Base-by-base conservation (phyloP, 2,113 vertebrate species). In the Protomyctophum bolini region DNA sequence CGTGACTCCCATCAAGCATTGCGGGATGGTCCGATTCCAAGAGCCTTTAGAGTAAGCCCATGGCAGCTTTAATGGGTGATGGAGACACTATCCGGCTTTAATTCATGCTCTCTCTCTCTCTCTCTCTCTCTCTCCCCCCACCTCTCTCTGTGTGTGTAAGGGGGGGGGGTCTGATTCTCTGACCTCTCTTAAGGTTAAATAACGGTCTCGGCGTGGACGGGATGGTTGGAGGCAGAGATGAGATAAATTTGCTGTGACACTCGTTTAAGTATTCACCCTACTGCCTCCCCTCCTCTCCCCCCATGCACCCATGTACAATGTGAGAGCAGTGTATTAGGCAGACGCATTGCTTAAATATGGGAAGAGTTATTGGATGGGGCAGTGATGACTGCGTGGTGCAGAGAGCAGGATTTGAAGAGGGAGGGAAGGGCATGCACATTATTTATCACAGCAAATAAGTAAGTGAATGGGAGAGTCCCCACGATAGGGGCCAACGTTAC, bases 211-310 rank as follows among this genome's bases (percentile, higher is more conserved):
- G 64, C 29, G 55, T 80, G 75, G 83, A 86, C 76, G 78, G 84
- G 61, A 72, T 71, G 76, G 82, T 75, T 51, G 66, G 75, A 75
- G 88, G 82, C 77, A 68, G 77, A 77, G 71, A 76, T 77, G 65
- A 89, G 86, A 90, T 86, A 88, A 87, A 91, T 92, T 85, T 83
- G 54, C 69, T 83, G 87, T 89, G 90, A 90, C 90, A 88, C 79
- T 76, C 77, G 70, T 76, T 84, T 33, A 33, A 33, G 33, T 33
- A 33, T 33, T 85, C 87, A 81, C 79, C 90, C 75, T 78, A 77
- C 82, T 63, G 63, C 87, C 46, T 58, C 76, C 72, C 77, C 88
- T 84, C 86, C 48, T 46, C 33, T 4, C 33, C 33, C 33, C 33
- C 33, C 33, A 33, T 33, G 4, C 33, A 33, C 33, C 33, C 33